Conservation (phyloP, 2,888 invertebrate genomes). For the Chymomyza fuscimana region DNA sequence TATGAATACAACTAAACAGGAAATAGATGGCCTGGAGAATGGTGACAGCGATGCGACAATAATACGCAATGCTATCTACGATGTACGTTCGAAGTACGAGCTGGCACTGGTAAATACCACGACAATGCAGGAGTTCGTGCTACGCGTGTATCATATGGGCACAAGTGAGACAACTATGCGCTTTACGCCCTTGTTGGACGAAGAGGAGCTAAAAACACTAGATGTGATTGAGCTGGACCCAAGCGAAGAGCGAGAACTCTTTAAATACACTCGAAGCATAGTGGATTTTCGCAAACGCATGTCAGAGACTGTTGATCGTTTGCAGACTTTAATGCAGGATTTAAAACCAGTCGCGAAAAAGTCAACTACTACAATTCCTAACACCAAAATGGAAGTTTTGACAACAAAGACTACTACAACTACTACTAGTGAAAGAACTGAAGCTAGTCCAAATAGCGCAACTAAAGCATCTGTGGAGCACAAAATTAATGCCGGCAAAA, state of each 20-base stretch:
- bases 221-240: slow-evolving; percentile 22
- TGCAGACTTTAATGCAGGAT: slow-evolving; percentile 70
- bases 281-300: slow-evolving; percentile 71
- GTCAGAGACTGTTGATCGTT: slow-evolving; percentile 72
- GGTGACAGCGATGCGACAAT: slow-evolving; percentile 24
- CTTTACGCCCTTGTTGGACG: slow-evolving; percentile 53
- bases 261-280: slow-evolving; percentile 66
- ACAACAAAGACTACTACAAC: slow-evolving; percentile 1
- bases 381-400: slow-evolving; percentile 8
- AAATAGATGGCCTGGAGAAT: slow-evolving; percentile 33
- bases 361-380: neutral
- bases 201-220: slow-evolving; percentile 51
- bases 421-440: neutral
- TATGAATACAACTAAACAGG: neutral
- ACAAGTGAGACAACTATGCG: slow-evolving; percentile 47
- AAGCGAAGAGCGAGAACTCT: slow-evolving; percentile 50
- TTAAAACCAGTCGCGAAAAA: slow-evolving; percentile 3
- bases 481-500: slow-evolving; percentile 9
- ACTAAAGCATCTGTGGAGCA: neutral
- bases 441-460: neutral
- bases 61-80: slow-evolving; percentile 35
- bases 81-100: slow-evolving; percentile 39
- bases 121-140: slow-evolving; percentile 71
- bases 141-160: slow-evolving; percentile 62
- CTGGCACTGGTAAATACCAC: slow-evolving; percentile 65